A percentile compares a stretch with the other conserved stretches of the same genome.
Conservation (phyloP, 2,113 vertebrate species). For the Bos taurus region ARS-UCD2.0 NC_037345.1:34698501-34699000, state of each 20-base stretch:
- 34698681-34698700: neutral
- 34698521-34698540: neutral
- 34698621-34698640: neutral
- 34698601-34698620: neutral
- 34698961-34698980: neutral
- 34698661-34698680: neutral
- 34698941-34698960: neutral
- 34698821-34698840: neutral
- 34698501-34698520: neutral
- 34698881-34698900: slow-evolving; percentile 36
- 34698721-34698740: neutral
- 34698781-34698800: slow-evolving; percentile 41
- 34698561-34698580: neutral
- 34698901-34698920: slow-evolving; percentile 2
- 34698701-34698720: neutral
- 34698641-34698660: neutral
- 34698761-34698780: neutral
- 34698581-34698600: neutral
- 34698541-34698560: neutral
- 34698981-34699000: slow-evolving; percentile 44
- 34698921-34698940: neutral
- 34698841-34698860: neutral
- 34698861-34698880: neutral
- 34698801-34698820: neutral
- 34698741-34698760: slow-evolving; percentile 7